Conservation (phyloP, 2,888 invertebrate genomes). For the Ellobium chinense region DNA sequence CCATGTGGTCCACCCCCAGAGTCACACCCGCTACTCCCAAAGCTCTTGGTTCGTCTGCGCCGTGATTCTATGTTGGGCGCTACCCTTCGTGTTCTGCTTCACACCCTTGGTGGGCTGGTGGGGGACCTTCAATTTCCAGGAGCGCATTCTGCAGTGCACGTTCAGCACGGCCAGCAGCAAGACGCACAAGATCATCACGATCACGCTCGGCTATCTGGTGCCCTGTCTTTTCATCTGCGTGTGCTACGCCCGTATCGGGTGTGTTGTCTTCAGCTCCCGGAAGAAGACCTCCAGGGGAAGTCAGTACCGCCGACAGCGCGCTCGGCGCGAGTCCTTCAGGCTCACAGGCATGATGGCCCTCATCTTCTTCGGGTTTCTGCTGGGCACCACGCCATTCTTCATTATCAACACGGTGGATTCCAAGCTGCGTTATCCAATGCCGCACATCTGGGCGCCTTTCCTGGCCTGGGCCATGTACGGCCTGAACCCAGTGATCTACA, state of each 20-base stretch:
- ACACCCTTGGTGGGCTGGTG: constrained; percentile 63
- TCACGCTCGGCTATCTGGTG: constrained; percentile 67
- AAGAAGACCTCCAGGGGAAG: constrained; percentile 60
- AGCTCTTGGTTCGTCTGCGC: constrained; percentile 55
- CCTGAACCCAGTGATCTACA: constrained; percentile 70
- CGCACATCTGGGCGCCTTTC: constrained; percentile 70
- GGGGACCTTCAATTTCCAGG: constrained; percentile 65
- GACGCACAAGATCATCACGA: constrained; percentile 64
- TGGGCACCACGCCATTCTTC: constrained; percentile 70
- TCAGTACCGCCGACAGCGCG: constrained; percentile 48
- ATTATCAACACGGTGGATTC: constrained; percentile 63
- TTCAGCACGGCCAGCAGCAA: constrained; percentile 58
- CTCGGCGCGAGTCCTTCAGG: constrained; percentile 58
- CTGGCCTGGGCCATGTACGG: constrained; percentile 68
- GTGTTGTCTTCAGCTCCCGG: constrained; percentile 61
- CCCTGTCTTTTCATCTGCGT: constrained; percentile 67
- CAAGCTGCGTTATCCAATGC: constrained; percentile 58
- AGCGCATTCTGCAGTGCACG: constrained; percentile 66
- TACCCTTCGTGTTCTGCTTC: constrained; percentile 61
- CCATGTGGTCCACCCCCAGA: constrained; percentile 63
- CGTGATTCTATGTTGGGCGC: constrained; percentile 61
- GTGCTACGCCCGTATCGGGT: constrained; percentile 69
- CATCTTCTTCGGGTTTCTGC: constrained; percentile 68
- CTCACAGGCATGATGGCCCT: constrained; percentile 72
- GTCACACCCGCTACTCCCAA: constrained; percentile 60